phyloP scores from a whole-genome alignment of 2,113 vertebrate species.

The Capricornis sumatraensis region DNA sequence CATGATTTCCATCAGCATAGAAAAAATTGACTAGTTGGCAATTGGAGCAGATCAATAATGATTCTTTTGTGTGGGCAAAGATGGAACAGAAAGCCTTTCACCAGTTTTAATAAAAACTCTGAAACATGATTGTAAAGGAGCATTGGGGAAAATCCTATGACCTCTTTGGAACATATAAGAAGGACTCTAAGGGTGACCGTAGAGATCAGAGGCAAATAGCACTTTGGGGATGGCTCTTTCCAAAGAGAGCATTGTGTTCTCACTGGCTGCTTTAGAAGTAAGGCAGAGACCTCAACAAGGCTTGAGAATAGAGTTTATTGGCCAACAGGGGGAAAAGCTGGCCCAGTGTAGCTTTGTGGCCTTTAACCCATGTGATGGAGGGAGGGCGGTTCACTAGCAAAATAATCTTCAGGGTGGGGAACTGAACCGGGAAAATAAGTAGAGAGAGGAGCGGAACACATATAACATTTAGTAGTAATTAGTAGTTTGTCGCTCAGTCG shows the following conservation, averaged over 20 bases:
- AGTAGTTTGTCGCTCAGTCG: no score
- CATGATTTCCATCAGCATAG: conserved; percentile 48
- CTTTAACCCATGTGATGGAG: not conserved
- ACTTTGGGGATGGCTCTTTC: not conserved
- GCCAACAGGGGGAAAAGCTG: not conserved
- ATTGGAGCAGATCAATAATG: conserved; percentile 46
- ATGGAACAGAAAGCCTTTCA: conserved; percentile 63
- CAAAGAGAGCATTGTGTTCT: not conserved
- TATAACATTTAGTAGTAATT: not conserved
- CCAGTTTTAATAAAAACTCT: conserved; percentile 62
- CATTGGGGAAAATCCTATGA: conserved; percentile 5
- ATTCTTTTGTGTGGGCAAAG: conserved; percentile 46
- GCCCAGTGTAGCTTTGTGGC: not conserved
- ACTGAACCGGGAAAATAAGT: not conserved
- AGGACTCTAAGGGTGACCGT: not conserved
- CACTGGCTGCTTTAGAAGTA: not conserved
- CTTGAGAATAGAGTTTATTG: not conserved
- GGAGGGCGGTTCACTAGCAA: not conserved
- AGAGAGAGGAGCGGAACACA: not conserved
- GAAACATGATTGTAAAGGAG: not conserved
- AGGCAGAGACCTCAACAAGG: not conserved
- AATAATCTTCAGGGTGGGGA: not conserved
- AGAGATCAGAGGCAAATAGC: not conserved
- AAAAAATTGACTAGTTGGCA: conserved; percentile 18
- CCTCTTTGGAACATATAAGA: not conserved